These are phyloP conservation scores for Nymphalis urticae DNA, from an alignment of 2,888 invertebrate species.

Conservation along the genomic window DNA sequence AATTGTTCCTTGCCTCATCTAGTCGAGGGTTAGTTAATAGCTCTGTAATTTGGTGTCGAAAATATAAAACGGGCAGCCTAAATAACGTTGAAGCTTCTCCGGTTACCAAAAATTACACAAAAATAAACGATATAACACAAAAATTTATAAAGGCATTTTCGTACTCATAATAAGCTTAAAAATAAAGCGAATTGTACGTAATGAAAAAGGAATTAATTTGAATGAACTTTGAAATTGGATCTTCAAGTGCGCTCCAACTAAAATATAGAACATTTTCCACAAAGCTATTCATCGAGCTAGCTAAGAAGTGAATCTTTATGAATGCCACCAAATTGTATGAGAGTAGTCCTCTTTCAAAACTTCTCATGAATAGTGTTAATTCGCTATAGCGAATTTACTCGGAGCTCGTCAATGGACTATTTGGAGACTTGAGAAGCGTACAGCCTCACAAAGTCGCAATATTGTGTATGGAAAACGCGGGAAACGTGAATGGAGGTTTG, in stretches of 20 bases:
- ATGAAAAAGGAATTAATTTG: slow-evolving; percentile 41
- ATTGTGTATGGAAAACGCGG: slow-evolving; percentile 79
- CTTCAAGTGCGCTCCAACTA: slow-evolving; percentile 55
- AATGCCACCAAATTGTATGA: slow-evolving; percentile 82
- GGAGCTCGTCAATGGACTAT: slow-evolving; percentile 78
- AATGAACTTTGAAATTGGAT: slow-evolving; percentile 54
- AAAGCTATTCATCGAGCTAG: slow-evolving; percentile 73
- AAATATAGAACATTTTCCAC: slow-evolving; percentile 72
- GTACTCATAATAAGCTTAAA: slow-evolving; percentile 34
- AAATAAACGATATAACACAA: slow-evolving; percentile 30
- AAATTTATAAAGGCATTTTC: slow-evolving; percentile 31
- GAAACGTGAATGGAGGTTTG: slow-evolving; percentile 71
- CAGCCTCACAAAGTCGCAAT: slow-evolving; percentile 70
- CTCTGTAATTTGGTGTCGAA: slow-evolving; percentile 50
- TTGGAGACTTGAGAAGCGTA: slow-evolving; percentile 73
- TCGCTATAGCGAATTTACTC: slow-evolving; percentile 81
- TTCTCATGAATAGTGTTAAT: slow-evolving; percentile 81
- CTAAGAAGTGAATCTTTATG: slow-evolving; percentile 81
- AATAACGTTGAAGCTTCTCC: slow-evolving; percentile 19
- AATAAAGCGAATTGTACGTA: slow-evolving; percentile 37
- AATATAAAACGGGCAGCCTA: slow-evolving; percentile 27
- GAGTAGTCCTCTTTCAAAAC: slow-evolving; percentile 81
- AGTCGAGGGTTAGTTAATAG: slow-evolving; percentile 60
- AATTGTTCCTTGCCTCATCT: slow-evolving; percentile 65
- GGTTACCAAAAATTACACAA: slow-evolving; percentile 31